Percentiles rank a stretch among this genome's conserved stretches.
Evolutionary conservation across 2,888 invertebrate species (phyloP).

Genomic region (Chouioia cunea): DNA sequence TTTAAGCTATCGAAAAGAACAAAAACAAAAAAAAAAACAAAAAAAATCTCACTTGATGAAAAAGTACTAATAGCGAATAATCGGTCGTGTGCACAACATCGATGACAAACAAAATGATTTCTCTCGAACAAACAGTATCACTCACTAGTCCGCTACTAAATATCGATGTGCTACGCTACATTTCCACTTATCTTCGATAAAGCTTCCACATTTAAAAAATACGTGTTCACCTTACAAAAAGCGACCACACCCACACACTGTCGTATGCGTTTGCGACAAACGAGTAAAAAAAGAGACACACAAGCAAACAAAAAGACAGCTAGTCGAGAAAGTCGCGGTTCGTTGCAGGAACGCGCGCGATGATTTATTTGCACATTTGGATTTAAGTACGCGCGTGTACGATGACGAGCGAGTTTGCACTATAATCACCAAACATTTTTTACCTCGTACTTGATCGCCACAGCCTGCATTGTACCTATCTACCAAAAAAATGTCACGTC

Average conservation of each 20-base stretch:
- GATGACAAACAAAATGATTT: neutral
- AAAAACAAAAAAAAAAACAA: too few relatives aligned
- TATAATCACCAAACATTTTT: too few relatives aligned
- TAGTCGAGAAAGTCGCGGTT: slow-evolving; percentile 5
- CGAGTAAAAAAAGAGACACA: neutral
- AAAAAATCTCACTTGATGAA: too few relatives aligned
- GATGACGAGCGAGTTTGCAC: slow-evolving; percentile 27
- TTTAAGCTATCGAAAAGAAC: neutral
- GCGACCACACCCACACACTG: neutral
- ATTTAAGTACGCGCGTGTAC: slow-evolving; percentile 28
- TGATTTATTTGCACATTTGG: neutral
- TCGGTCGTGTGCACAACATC: too few relatives aligned
- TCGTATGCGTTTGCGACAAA: neutral
- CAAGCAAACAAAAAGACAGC: neutral
- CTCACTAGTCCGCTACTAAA: slow-evolving; percentile 18
- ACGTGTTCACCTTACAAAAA: slow-evolving; percentile 4
- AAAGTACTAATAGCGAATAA: too few relatives aligned
- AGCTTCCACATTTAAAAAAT: slow-evolving; percentile 25
- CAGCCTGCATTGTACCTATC: too few relatives aligned
- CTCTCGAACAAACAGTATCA: neutral
- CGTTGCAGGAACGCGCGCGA: neutral
- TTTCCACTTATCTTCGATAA: slow-evolving; percentile 20
- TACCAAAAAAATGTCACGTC: too few relatives aligned
- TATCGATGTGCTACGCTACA: slow-evolving; percentile 23
- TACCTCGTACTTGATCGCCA: too few relatives aligned